phyloP scores from a whole-genome alignment of 2,797 vertebrate genomes.

The Cynodonichthys magdalenae region DNA sequence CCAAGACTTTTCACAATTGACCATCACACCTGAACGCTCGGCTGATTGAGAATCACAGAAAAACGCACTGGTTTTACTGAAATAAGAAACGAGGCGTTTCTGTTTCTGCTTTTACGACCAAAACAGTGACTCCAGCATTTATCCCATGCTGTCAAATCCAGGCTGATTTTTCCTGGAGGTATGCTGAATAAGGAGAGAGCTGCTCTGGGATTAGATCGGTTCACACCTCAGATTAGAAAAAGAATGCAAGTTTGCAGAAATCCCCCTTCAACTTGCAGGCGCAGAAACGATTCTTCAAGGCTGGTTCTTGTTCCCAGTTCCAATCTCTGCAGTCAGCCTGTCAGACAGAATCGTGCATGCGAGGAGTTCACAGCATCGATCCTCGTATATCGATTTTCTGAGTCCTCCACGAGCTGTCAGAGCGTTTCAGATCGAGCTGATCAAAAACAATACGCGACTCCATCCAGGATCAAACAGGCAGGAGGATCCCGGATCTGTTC shows the following conservation, averaged over 20 bases:
- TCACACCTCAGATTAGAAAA: constrained; percentile 29
- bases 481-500: constrained; percentile 13
- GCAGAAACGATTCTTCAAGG: background rate
- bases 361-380: background rate
- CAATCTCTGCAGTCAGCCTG: no score
- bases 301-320: background rate
- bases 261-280: background rate
- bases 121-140: constrained; percentile 7
- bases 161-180: constrained; percentile 7
- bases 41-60: no score
- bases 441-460: background rate
- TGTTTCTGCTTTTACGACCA: no score
- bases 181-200: constrained; percentile 29
- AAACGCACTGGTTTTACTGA: no score
- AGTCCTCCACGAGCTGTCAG: constrained; percentile 19
- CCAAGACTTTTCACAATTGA: constrained; percentile 10
- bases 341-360: no score
- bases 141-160: constrained; percentile 24
- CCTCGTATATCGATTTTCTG: background rate
- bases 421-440: background rate
- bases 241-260: constrained; percentile 27
- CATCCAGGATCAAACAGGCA: background rate
- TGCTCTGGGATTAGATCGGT: constrained; percentile 26
- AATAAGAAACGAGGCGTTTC: no score
- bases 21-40: background rate